Conservation (phyloP, 2,888 invertebrate genomes). For the Macrophya alboannulata region DNA sequence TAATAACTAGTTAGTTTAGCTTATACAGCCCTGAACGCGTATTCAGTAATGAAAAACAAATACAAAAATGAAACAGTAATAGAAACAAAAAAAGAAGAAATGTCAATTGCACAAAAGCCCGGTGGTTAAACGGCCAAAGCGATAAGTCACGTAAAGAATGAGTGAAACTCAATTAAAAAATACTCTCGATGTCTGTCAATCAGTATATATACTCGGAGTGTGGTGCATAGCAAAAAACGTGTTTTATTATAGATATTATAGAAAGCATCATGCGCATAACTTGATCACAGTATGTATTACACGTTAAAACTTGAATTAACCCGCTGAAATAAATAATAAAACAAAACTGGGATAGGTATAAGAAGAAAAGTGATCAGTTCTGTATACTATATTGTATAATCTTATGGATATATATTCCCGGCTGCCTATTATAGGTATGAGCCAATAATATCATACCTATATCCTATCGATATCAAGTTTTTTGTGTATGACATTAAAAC, state of each 20-base stretch:
- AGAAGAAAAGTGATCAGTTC: conserved; percentile 21
- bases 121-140: neutral
- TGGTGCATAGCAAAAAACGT: neutral
- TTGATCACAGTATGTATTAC: conserved; percentile 2
- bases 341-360: conserved; percentile 18
- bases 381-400: neutral
- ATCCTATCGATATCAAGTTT: neutral
- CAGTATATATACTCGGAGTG: neutral
- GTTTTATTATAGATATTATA: conserved; percentile 40
- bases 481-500: neutral
- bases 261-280: conserved; percentile 29
- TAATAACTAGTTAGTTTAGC: conserved; percentile 32
- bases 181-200: conserved; percentile 33
- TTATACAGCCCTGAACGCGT: neutral
- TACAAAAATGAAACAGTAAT: neutral
- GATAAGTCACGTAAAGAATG: conserved; percentile 42
- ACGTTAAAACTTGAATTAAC: neutral
- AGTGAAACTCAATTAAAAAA: conserved; percentile 47
- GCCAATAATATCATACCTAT: neutral
- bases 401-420: neutral
- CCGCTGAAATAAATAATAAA: neutral
- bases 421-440: neutral
- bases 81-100: neutral
- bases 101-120: conserved; percentile 1
- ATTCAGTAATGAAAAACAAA: neutral